These are phyloP conservation scores for Plecotus auritus DNA, from an alignment of 2,113 vertebrate genomes.

Conservation along the genomic window DNA sequence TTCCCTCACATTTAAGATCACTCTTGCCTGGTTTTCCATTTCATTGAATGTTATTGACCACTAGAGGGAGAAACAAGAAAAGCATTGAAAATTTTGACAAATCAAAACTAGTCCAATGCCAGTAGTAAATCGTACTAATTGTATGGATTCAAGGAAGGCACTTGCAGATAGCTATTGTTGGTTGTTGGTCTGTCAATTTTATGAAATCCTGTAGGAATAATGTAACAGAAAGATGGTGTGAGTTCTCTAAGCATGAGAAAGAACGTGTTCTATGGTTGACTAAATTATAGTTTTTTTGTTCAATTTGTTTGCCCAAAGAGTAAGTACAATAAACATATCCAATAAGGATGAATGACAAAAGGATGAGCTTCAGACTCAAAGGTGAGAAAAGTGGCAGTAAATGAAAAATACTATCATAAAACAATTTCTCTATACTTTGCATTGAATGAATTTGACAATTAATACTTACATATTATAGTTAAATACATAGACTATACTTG, in stretches of 20 bases:
- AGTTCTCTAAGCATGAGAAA: neutral
- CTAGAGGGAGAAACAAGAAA: slow-evolving; percentile 74
- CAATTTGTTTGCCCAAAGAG: neutral
- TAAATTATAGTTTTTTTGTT: slow-evolving; percentile 13
- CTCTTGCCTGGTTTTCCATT: neutral
- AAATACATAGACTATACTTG: neutral
- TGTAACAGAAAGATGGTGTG: neutral
- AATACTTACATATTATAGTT: slow-evolving; percentile 27
- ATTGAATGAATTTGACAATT: slow-evolving; percentile 20
- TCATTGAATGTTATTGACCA: slow-evolving; percentile 55
- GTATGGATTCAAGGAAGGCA: neutral
- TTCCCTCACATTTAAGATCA: neutral
- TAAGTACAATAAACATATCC: neutral
- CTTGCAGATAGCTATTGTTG: neutral
- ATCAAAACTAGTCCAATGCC: neutral
- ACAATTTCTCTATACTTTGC: neutral
- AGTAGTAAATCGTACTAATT: neutral
- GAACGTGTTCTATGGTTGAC: neutral
- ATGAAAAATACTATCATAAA: neutral
- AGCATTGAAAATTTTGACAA: slow-evolving; percentile 46
- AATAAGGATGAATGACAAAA: neutral
- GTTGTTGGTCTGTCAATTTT: neutral
- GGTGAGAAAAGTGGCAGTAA: neutral
- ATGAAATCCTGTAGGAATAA: neutral
- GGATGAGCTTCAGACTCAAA: neutral